phyloP scores from a whole-genome alignment of 2,797 vertebrate species.

The Squalus acanthias region DNA sequence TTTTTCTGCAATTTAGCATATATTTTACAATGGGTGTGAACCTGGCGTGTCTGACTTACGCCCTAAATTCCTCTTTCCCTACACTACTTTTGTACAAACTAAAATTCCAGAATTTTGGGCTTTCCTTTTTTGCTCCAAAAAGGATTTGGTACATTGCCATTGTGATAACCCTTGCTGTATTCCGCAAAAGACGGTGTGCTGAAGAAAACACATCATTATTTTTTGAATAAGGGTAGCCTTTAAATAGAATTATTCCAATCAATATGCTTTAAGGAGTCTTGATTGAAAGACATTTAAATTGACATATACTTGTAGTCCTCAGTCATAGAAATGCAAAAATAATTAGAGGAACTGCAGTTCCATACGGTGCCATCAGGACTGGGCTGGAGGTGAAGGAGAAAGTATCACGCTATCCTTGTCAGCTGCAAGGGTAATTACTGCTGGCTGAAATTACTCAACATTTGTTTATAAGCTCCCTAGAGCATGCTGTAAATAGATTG shows the following conservation, averaged over 20 bases:
- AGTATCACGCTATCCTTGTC: constrained; percentile 98
- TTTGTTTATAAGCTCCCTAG: constrained; percentile 99
- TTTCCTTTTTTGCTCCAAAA: background rate
- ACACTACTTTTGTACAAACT: background rate
- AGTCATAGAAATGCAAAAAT: constrained; percentile 84
- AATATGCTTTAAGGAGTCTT: constrained; percentile 28
- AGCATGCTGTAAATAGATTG: constrained; percentile 99
- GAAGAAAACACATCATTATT: constrained; percentile 13
- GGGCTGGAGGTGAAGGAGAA: constrained; percentile 98
- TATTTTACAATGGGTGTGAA: background rate
- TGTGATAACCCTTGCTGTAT: background rate
- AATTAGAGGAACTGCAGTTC: constrained; percentile 77
- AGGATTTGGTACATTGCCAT: background rate
- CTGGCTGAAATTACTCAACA: constrained; percentile 99
- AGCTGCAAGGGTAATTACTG: constrained; percentile 99
- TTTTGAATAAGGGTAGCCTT: constrained; percentile 1
- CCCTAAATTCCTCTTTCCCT: background rate
- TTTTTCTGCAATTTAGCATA: background rate
- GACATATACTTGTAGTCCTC: constrained; percentile 77
- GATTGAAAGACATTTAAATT: constrained; percentile 38
- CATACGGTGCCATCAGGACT: constrained; percentile 86
- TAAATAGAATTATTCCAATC: constrained; percentile 31
- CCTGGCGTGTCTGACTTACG: background rate
- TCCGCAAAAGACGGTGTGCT: background rate
- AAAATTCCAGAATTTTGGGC: background rate